These are phyloP conservation scores for Gadopsis bispinosus DNA, from an alignment of 2,797 vertebrate genomes.

Conservation along the genomic window DNA sequence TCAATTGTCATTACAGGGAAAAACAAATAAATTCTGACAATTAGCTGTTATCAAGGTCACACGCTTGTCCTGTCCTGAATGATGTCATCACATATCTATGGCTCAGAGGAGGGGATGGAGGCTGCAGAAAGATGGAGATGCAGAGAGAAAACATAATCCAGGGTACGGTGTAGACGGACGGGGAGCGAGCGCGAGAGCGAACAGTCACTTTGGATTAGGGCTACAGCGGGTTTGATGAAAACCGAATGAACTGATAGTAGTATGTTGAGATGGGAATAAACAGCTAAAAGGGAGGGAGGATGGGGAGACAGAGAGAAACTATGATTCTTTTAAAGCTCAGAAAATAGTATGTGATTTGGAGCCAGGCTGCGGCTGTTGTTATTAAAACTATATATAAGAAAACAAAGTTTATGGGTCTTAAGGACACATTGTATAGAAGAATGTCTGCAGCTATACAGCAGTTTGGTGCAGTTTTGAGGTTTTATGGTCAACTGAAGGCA, in stretches of 20 bases:
- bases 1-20: slow-evolving; percentile 32
- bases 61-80: slow-evolving; percentile 13
- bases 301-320: background rate
- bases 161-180: slow-evolving; percentile 5
- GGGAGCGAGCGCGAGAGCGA: slow-evolving; percentile 35
- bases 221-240: slow-evolving; percentile 48
- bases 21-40: background rate
- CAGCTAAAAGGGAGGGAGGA: slow-evolving; percentile 2
- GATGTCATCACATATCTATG: slow-evolving; percentile 25
- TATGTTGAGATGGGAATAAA: slow-evolving; percentile 30
- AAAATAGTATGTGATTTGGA: slow-evolving; percentile 15
- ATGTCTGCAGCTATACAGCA: background rate
- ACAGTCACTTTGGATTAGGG: slow-evolving; percentile 59
- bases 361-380: slow-evolving; percentile 3
- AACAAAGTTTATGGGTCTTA: slow-evolving; percentile 22
- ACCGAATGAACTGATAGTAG: slow-evolving; percentile 31
- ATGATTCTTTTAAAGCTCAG: slow-evolving; percentile 28
- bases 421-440: background rate
- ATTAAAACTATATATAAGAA: slow-evolving; percentile 38
- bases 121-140: slow-evolving; percentile 35
- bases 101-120: slow-evolving; percentile 20
- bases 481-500: slow-evolving; percentile 14
- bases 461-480: slow-evolving; percentile 5
- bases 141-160: slow-evolving; percentile 40
- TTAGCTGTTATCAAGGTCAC: slow-evolving; percentile 47